Conservation (phyloP, 2,888 invertebrate species). For the Orthonychiurus folsomi region DNA sequence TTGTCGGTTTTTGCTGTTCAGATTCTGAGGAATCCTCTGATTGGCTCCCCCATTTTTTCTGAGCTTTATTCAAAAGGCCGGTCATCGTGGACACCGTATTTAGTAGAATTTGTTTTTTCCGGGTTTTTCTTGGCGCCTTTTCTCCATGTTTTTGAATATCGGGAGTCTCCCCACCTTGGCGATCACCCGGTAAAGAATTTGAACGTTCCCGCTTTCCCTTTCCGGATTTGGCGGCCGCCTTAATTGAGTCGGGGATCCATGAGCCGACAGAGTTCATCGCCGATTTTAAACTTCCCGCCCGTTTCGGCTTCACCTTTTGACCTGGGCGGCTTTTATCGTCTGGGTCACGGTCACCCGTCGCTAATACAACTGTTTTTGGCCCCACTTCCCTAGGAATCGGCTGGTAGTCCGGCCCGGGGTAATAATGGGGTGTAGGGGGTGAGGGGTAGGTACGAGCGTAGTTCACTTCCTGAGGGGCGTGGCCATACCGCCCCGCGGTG, state of each 20-base stretch:
- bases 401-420: constrained; percentile 21
- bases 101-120: constrained; percentile 64
- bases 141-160: constrained; percentile 47
- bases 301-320: not conserved
- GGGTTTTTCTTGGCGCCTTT: constrained; percentile 22
- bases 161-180: constrained; percentile 52
- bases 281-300: constrained; percentile 56
- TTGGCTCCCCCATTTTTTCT: constrained; percentile 48
- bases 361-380: constrained; percentile 1
- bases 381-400: not conserved
- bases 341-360: not conserved
- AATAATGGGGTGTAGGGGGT: constrained; percentile 13
- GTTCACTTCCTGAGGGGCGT: constrained; percentile 33
- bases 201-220: constrained; percentile 62
- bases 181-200: constrained; percentile 67
- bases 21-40: constrained; percentile 38
- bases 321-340: not conserved
- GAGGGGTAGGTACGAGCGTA: constrained; percentile 32
- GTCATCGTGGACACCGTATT: constrained; percentile 74
- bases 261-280: constrained; percentile 71
- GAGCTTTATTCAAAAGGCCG: constrained; percentile 74
- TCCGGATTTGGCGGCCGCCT: constrained; percentile 47
- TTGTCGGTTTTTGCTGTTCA: constrained; percentile 21
- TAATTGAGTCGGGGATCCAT: constrained; percentile 70
- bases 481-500: constrained; percentile 11